Conservation (phyloP, 2,113 vertebrate species). For the Sylvia atricapilla region DNA sequence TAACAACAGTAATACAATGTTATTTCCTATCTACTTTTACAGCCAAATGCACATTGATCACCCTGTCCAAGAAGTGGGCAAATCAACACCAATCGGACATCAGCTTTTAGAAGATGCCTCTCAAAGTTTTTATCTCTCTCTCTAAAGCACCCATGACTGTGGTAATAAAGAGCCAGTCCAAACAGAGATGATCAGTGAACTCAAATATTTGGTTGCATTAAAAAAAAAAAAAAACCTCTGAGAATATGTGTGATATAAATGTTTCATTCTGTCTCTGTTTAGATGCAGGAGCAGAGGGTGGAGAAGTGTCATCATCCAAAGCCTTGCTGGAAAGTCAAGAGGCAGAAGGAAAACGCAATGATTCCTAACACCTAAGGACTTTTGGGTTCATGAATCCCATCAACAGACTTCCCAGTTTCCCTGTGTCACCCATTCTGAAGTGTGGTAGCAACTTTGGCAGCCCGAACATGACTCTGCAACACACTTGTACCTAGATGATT, state of each 20-base stretch:
- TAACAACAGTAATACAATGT: neutral
- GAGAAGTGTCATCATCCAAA: constrained; percentile 66
- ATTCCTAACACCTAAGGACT: constrained; percentile 39
- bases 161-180: neutral
- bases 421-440: constrained; percentile 10
- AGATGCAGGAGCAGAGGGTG: constrained; percentile 74
- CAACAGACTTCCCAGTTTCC: constrained; percentile 17
- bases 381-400: neutral
- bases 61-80: neutral
- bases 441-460: constrained; percentile 44
- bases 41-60: neutral
- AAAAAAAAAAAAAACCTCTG: neutral
- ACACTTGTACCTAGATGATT: constrained; percentile 29
- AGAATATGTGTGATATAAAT: neutral
- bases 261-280: neutral
- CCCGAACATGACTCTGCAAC: constrained; percentile 44
- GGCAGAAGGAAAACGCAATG: constrained; percentile 43
- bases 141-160: neutral
- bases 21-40: neutral
- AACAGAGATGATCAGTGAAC: neutral
- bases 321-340: constrained; percentile 62
- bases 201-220: neutral
- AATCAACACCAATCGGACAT: neutral
- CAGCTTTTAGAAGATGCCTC: neutral
- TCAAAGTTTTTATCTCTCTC: neutral